Percentiles rank a stretch among this genome's conserved stretches.
Conservation (phyloP, 2,113 vertebrate genomes). For the Stegostoma tigrinum region DNA sequence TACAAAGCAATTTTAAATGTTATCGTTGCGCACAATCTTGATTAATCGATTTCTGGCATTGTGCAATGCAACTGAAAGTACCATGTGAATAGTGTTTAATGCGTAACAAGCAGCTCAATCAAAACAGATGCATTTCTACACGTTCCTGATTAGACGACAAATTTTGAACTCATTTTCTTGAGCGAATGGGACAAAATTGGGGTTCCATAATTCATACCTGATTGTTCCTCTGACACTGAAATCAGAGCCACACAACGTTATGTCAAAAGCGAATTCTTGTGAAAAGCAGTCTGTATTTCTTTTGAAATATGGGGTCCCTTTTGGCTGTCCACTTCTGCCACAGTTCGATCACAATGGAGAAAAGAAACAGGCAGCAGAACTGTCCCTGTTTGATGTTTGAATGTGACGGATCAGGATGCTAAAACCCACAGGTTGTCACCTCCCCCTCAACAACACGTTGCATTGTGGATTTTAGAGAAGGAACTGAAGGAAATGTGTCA, state of each 20-base stretch:
- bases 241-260: neutral
- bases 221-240: neutral
- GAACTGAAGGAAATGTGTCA: constrained; percentile 61
- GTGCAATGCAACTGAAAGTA: neutral
- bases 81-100: neutral
- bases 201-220: neutral
- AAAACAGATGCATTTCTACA: neutral
- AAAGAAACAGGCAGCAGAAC: constrained; percentile 24
- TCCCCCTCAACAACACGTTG: neutral
- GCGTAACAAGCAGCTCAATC: neutral
- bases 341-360: neutral
- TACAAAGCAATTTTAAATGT: neutral
- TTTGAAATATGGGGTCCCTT: neutral
- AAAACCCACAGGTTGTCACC: neutral
- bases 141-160: neutral
- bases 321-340: neutral
- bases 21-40: neutral
- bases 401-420: neutral
- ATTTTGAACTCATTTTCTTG: too few relatives aligned
- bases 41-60: neutral
- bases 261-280: neutral
- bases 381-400: constrained; percentile 5
- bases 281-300: constrained; percentile 16
- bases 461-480: constrained; percentile 39
- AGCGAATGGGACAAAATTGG: neutral